Base-by-base conservation (phyloP, 2,797 vertebrate genomes). In the Enteromius unitaeniatus region DNA sequence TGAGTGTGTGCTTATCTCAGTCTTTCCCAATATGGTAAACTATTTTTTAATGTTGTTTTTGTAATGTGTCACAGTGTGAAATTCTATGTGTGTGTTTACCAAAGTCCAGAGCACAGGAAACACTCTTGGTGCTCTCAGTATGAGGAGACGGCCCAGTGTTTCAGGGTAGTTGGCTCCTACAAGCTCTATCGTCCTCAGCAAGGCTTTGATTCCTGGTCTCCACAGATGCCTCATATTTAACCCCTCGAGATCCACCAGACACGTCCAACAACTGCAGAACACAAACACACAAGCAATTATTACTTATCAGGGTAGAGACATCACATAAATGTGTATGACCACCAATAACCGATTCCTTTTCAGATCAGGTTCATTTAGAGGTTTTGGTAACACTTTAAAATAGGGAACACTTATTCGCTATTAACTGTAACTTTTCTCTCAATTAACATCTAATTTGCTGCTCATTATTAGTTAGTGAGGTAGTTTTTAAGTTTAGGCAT, bases 41-140 rank as follows among this genome's bases (percentile, higher is more conserved):
- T 49, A 34, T 45, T 45, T 58, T 31, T 76, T 37, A 55, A 31
- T 19, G n/a, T 82, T 49, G 2, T 45, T 28, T 79, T 5, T 53
- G 31, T 17, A 53, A 17, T 53, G 28, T 53, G 10, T 7, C 17
- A 34, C 49, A 53, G 40, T 49, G 68, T 28, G 17, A 68, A 51
- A 74, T 34, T 6, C 1, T 37, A n/a, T 75, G 58, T 55, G 23
- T 82, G 15, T 82, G 87, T 96, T 93, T 85, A 99, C 97, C 96
- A 99, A 93, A 0, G 97, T 97, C 97, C 97, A 99, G 47, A 99
- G 96, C 78, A 99, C 96, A 0, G 97, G 97, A 65, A 98, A 99
- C 17, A 99, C 96, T 0, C 97, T 87, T 0, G 97, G 97, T 0
- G 97, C 97, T 21, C 97, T 91, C 73, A 99, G 93, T 0, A 99